Conservation (phyloP, 2,888 invertebrate genomes). For the Sialis fuliginosa region DNA sequence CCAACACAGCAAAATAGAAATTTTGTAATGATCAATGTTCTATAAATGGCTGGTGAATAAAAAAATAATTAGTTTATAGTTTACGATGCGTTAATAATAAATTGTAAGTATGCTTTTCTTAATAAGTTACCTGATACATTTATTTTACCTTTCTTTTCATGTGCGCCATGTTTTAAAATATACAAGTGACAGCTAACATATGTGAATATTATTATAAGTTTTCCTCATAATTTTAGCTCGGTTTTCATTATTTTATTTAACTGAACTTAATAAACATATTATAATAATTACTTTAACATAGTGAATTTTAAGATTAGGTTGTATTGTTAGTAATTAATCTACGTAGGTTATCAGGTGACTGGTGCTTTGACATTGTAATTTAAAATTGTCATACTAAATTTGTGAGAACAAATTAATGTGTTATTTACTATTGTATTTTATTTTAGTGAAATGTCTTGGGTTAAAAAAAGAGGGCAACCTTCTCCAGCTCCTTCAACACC, state of each 20-base stretch:
- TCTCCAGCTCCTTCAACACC: constrained; percentile 17
- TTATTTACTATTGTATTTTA: not conserved
- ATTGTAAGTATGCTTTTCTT: not conserved
- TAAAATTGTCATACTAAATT: not conserved
- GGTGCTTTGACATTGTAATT: not conserved
- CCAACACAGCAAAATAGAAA: constrained; percentile 4
- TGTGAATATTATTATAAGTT: not conserved
- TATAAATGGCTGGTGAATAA: not conserved
- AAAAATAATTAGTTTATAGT: not conserved
- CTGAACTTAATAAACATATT: not conserved
- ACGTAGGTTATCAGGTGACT: not conserved
- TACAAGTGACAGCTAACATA: not conserved
- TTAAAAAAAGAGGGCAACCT: constrained; percentile 20
- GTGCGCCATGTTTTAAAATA: not conserved
- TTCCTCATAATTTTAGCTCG: too few species aligned
- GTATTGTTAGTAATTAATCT: not conserved
- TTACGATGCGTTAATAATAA: not conserved
- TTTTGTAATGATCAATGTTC: constrained; percentile 3
- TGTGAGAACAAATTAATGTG: too few species aligned
- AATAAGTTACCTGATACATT: not conserved
- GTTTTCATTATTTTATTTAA: not conserved
- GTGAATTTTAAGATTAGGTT: not conserved
- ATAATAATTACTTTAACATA: not conserved
- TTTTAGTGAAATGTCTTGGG: constrained; percentile 21
- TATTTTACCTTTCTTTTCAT: not conserved